Evolutionary conservation across 2,113 vertebrate genomes (phyloP), one percentile per base, ranked within the genome.

Genomic region (Prochilodus magdalenae): DNA sequence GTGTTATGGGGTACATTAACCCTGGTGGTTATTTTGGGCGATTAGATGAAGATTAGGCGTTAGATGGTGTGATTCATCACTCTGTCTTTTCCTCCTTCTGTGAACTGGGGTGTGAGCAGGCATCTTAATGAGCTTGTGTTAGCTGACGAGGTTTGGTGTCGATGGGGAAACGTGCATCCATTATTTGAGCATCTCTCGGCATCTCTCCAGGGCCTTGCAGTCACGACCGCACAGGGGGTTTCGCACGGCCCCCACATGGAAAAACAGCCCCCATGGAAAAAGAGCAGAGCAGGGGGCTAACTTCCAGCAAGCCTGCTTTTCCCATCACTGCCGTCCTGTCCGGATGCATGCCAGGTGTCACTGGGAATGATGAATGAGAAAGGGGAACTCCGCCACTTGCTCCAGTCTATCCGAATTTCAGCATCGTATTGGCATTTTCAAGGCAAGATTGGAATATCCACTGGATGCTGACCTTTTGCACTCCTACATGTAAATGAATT

Each of bases 221-320:
- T 87, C 78, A 77, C 27, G 75, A 77, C 75, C 57, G 1, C 77
- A 73, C 57, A 69, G 57, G 77, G 80, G 87, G 27, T 16, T 83
- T 76, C 78, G 84, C 79, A 83, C 22, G 27, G 67, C 82, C 79
- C 83, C 75, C 81, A 79, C 75, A 51, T 26, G 53, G 59, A 55
- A 40, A 63, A 29, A 4, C 44, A 53, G 62, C 62, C 55, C 77
- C 74, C 57, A n/a, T 5, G 2, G 26, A 70, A 78, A 69, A 51
- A 77, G 16, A 51, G 22, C 29, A 29, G 55, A 53, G 40, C 14
- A 44, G 81, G 62, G 67, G 36, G 47, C 65, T 63, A 71, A 78
- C 51, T 83, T 83, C 75, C 82, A 72, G 47, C 10, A 59, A 26
- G 59, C n/a, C 40, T 62, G 77, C 26, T 30, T 84, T 84, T 80